phyloP scores from a whole-genome alignment of 2,888 invertebrate species.

The Himalopsyche anomala region DNA sequence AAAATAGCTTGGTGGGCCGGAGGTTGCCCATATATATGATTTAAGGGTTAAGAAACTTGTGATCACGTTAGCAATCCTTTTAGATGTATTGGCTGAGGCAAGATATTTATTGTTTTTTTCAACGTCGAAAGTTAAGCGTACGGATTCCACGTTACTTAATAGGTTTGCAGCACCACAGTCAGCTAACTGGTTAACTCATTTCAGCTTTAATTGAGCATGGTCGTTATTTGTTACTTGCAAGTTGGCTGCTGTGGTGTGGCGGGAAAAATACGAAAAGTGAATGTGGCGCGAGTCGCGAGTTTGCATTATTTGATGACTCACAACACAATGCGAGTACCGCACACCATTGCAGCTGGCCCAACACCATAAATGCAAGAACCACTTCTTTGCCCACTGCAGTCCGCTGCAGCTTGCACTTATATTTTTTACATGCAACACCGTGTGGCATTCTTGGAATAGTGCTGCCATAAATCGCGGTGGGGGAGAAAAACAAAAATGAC shows the following conservation, averaged over 20 bases:
- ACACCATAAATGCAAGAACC: constrained; percentile 29
- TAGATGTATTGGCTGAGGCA: too few relatives aligned
- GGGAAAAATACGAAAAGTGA: constrained; percentile 31
- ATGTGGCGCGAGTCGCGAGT: constrained; percentile 17
- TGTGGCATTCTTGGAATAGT: neutral
- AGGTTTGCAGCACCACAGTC: neutral
- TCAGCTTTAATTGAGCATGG: constrained; percentile 5
- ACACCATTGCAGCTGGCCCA: neutral
- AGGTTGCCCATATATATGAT: too few relatives aligned
- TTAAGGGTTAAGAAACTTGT: too few relatives aligned
- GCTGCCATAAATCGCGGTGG: neutral
- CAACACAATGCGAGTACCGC: constrained; percentile 5
- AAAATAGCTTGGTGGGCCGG: too few relatives aligned
- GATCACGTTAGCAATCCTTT: too few relatives aligned
- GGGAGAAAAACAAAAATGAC: neutral
- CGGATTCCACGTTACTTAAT: neutral
- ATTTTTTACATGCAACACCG: neutral
- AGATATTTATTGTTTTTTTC: too few relatives aligned
- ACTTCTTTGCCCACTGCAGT: constrained; percentile 4
- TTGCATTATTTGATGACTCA: constrained; percentile 23
- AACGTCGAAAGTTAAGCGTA: too few relatives aligned
- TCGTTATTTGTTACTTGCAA: constrained; percentile 26
- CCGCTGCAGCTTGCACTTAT: constrained; percentile 1
- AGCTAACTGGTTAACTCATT: neutral
- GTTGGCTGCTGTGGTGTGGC: constrained; percentile 3